Base-by-base conservation (phyloP, 2,113 vertebrate species). In the Epinephelus fuscoguttatus region DNA sequence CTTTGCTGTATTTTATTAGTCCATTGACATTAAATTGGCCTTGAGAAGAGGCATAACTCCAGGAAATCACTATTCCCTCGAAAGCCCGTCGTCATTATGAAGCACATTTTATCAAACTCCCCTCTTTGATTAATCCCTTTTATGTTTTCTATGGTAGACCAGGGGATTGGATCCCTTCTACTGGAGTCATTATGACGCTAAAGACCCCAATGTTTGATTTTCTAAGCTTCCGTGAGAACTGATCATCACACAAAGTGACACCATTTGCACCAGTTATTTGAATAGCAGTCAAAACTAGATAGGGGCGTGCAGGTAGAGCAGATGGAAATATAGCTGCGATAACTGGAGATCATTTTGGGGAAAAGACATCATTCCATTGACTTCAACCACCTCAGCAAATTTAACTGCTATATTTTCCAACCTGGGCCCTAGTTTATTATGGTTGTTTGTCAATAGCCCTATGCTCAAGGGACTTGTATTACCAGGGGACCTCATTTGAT, bases 11-110 rank as follows among this genome's bases (percentile, higher is more conserved):
- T 56, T 86, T 70, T 56, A 80, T 72, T 42, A 72, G 61, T 52
- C 49, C 42, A 2, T 11, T 74, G 75, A 79, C 85, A 88, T 80
- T 70, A 73, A 42, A 63, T 84, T 66, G 67, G 71, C 78, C 81
- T 88, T 57, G 79, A 70, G 25, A 25, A 1, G 63, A 70, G 15
- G 15, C 56, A 18, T 30, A 69, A 70, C 82, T 77, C 57, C 37
- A 68, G 57, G 50, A 81, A 70, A 69, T 86, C 70, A 33, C 52
- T 57, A 49, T 75, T 75, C 71, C 62, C 50, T 45, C 4, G 8
- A 76, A 83, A 70, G 80, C 47, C 23, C 5, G 14, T 14, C 8
- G 67, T 76, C 56, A 79, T 59, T 59, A 59, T 73, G 50, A 60
- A 78, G 80, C 37, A 47, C 52, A 69, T 71, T 87, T 78, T 27